Conservation (phyloP, 2,797 vertebrate genomes). For the Gouania willdenowi region DNA sequence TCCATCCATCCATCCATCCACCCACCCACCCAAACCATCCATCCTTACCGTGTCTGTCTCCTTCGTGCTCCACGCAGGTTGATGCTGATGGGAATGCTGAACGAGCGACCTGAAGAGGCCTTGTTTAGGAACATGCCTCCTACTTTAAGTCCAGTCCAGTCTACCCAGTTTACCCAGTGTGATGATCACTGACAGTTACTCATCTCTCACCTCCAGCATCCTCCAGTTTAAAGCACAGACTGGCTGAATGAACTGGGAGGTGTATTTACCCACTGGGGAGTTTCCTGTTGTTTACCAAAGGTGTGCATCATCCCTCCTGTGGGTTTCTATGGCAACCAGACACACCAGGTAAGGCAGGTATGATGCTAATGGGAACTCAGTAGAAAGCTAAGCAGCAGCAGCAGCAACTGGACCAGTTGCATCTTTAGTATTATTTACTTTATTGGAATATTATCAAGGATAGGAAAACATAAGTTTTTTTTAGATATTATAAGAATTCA, state of each 20-base stretch:
- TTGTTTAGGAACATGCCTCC: conserved; percentile 65
- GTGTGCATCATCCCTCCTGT: conserved; percentile 49
- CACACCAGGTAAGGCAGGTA: conserved; percentile 57
- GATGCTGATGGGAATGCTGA: conserved; percentile 80
- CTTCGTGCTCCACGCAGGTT: conserved; percentile 77
- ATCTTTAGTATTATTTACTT: conserved; percentile 6
- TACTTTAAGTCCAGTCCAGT: conserved; percentile 4
- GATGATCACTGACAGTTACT: conserved; percentile 32
- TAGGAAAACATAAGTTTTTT: too few relatives aligned
- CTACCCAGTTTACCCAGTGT: conserved; percentile 28
- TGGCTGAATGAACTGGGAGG: conserved; percentile 9
- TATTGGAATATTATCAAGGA: too few relatives aligned
- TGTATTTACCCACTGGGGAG: conserved; percentile 30
- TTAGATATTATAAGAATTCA: too few relatives aligned
- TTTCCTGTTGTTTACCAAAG: conserved; percentile 59
- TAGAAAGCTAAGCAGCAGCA: conserved; percentile 41
- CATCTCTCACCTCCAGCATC: conserved; percentile 5
- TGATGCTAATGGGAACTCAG: conserved; percentile 72
- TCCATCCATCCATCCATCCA: too few relatives aligned
- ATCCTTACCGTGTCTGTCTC: conserved; percentile 73
- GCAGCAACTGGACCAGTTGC: conserved; percentile 13
- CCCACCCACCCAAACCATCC: neutral
- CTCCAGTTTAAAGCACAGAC: conserved; percentile 8
- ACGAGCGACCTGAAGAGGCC: conserved; percentile 69
- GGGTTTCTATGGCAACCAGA: conserved; percentile 81